These are phyloP conservation scores for Heptranchias perlo DNA, from an alignment of 2,113 vertebrate species.

Conservation along the genomic window DNA sequence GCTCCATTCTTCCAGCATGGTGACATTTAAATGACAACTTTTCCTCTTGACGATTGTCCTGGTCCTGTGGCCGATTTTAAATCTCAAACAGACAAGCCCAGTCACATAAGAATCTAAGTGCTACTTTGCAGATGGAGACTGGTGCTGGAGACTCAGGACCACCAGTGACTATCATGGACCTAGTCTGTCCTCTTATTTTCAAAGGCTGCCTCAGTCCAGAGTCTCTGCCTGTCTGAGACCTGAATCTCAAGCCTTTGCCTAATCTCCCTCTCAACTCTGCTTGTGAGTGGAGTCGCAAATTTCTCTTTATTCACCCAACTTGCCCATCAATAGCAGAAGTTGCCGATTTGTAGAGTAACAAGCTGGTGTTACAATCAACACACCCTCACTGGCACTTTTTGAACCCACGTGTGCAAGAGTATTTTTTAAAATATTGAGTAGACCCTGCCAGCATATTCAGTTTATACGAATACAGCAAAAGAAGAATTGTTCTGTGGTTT, in stretches of 20 bases:
- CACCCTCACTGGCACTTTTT: not conserved
- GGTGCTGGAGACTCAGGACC: not conserved
- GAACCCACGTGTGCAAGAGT: not conserved
- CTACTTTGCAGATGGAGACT: not conserved
- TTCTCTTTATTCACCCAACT: not conserved
- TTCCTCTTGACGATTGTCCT: not conserved
- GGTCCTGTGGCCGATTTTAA: not conserved
- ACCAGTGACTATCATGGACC: not conserved
- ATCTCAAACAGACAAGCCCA: not conserved
- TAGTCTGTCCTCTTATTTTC: not conserved
- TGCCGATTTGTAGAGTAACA: not conserved
- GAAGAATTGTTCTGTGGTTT: not conserved
- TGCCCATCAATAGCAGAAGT: not conserved
- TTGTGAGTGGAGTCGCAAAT: not conserved
- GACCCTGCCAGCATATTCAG: not conserved
- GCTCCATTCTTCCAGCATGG: not conserved
- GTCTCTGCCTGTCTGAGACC: not conserved
- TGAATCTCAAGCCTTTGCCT: not conserved
- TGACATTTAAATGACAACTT: not conserved
- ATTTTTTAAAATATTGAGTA: not conserved
- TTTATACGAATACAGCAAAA: not conserved
- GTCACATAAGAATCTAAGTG: not conserved
- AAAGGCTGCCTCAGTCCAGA: not conserved
- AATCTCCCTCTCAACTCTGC: not conserved
- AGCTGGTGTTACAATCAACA: not conserved